phyloP scores from a whole-genome alignment of 2,113 vertebrate species.

The Saccopteryx bilineata region DNA sequence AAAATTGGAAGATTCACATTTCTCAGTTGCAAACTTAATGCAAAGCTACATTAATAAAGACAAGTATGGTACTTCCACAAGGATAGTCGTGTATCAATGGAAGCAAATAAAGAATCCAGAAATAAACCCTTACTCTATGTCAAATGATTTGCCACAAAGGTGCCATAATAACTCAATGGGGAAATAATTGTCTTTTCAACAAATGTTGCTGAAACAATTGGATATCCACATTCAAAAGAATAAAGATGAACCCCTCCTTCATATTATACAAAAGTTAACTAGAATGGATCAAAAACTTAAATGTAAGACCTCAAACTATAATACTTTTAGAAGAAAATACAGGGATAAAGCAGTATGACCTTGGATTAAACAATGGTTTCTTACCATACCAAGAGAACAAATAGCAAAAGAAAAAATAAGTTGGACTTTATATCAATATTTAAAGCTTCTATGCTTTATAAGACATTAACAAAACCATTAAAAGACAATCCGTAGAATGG shows the following conservation, averaged over 20 bases:
- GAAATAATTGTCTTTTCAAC: background rate
- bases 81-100: background rate
- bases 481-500: background rate
- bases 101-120: background rate
- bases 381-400: background rate
- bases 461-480: background rate
- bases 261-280: background rate
- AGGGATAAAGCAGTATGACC: background rate
- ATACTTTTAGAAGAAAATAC: background rate
- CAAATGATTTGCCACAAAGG: background rate
- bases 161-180: background rate
- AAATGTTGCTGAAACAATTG: background rate
- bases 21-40: constrained; percentile 45
- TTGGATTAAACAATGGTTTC: background rate
- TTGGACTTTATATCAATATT: constrained; percentile 34
- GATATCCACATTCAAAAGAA: background rate
- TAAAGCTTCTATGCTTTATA: constrained; percentile 19
- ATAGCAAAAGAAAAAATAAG: constrained; percentile 13
- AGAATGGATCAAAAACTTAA: background rate
- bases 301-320: background rate
- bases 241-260: constrained; percentile 6
- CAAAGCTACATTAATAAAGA: constrained; percentile 24
- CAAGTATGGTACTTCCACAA: background rate
- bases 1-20: background rate
- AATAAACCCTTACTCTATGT: background rate